Base-by-base conservation (phyloP, 2,797 vertebrate species). In the Sebastes oblongus region DNA sequence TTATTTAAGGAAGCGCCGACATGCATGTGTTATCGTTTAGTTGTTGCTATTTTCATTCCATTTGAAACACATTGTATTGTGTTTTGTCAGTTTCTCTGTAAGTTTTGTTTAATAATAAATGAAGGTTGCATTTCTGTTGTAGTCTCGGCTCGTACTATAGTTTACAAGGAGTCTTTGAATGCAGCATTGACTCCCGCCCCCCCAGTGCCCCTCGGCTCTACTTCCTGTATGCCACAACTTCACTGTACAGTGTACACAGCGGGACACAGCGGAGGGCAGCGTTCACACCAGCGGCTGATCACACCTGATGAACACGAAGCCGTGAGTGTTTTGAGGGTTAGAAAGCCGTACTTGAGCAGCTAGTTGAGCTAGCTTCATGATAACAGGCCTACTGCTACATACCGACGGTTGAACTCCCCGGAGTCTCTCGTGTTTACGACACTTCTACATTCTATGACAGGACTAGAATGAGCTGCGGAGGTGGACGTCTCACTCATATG, bases 151-250 rank as follows among this genome's bases (percentile, higher is more conserved):
- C 0, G 32, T 54, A 0, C 0, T 39, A 14, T 8, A 22, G 8
- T 91, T 85, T 85, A 50, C 92, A 6, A 29, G 60, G 3, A 5
- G 84, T 67, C 75, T 1, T 0, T 89, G 86, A 93, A 93, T 5
- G 90, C 88, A 84, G n/a, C 91, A 36, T 36, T 36, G 34, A 36
- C 34, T 36, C 34, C 34, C 34, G 34, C 34, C 34, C 34, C 11
- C 34, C 34, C 39, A 14, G 39, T 42, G 39, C 13, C 36, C 64
- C 78, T 71, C 39, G 66, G 77, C 74, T 66, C 46, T 39, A 91
- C 91, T 94, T 93, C 91, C 91, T 91, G 86, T 30, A 42, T 76
- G 71, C 67, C 29, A 22, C 60, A 92, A 93, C 79, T 93, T 90
- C 65, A 9, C 56, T 71, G 82, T 59, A 36, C 34, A 34, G 32